Base-by-base conservation (phyloP, 2,797 vertebrate species). In the Brachymystax lenok region DNA sequence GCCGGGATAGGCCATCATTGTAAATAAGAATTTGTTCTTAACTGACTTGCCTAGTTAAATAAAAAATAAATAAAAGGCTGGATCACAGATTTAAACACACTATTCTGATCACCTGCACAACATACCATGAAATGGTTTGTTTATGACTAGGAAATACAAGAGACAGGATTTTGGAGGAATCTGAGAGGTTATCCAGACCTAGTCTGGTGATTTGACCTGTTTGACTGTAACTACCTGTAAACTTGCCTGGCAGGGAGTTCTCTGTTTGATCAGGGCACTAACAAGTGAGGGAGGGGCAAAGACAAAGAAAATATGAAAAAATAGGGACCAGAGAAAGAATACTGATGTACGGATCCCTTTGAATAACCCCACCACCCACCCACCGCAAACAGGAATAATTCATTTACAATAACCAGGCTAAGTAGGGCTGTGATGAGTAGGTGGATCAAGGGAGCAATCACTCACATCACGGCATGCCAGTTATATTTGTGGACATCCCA, bases 401-500 rank as follows among this genome's bases (percentile, higher is more conserved):
- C 0, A 24, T 63, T 21, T 27, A 21, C 10, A 63, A 63, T 63
- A 12, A 63, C 59, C 56, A 30, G 52, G 52, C 51, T 14, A 5
- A 54, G 27, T 54, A 8, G 51, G 14, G 30, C 68, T 51, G 56
- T 50, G 56, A 59, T 51, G 56, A 76, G 69, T 5, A 76, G 35
- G 69, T 70, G 46, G 16, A 30, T 69, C 46, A 59, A 71, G 56
- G 33, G 59, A 50, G 56, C 16, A 50, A 71, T 76, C 52, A 61
- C 33, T 61, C 52, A 61, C 69, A 73, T 72, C 46, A 52, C 40
- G 33, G 71, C 61, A 73, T 51, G 19, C 59, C 19, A 52, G 76
- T 77, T 73, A n/a, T 35, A 72, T 67, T 71, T 50, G 67, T 50
- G 46, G 64, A 54, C 54, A 16, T 12, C 40, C 71, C 75, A 76